Base-by-base conservation (phyloP, 2,888 invertebrate species). In the Suillia variegata region DNA sequence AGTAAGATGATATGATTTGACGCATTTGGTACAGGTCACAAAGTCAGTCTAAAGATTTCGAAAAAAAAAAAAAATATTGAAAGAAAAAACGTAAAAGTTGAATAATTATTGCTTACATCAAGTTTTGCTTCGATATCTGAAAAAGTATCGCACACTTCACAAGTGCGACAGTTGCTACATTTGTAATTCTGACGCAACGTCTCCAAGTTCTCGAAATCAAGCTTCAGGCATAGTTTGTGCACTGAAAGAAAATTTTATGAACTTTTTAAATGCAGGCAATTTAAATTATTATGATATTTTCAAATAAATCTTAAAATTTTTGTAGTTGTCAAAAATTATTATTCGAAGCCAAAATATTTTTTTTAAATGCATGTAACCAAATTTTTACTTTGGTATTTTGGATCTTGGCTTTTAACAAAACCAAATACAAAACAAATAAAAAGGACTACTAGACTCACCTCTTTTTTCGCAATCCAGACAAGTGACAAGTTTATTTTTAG, bases 161-260 rank as follows among this genome's bases (percentile, higher is more conserved):
- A 96, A 12, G 89, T 91, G 81, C 94, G 95, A 74, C 96, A 96
- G 75, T 92, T 90, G 54, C 92, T 91, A 78, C 96, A 96, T 71
- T 93, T 94, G 93, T 93, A 96, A 26, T 73, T 71, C 24, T 72
- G 72, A n/a, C 78, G 75, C 0, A 79, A 68, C n/a, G 66, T 62
- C 3, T 66, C 66, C 18, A 71, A 59, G 34, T 77, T 67, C 8
- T 76, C 74, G 49, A 77, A 79, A 13, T 67, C 67, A 0, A 73
- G 62, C 1, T 68, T 63, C 18, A 79, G 58, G 38, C 80, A 80
- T 1, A 62, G 52, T 22, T 75, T 75, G 54, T 80, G 80, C 61
- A 74, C 78, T 77, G 49, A 82, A 81, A 55, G 61, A 8, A 31
- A 31, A 31, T 22, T 31, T 18, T 6, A 31, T 42, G 31, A 38